Base-by-base conservation (phyloP, 2,888 invertebrate species). In the Shargacucullia verbasci region DNA sequence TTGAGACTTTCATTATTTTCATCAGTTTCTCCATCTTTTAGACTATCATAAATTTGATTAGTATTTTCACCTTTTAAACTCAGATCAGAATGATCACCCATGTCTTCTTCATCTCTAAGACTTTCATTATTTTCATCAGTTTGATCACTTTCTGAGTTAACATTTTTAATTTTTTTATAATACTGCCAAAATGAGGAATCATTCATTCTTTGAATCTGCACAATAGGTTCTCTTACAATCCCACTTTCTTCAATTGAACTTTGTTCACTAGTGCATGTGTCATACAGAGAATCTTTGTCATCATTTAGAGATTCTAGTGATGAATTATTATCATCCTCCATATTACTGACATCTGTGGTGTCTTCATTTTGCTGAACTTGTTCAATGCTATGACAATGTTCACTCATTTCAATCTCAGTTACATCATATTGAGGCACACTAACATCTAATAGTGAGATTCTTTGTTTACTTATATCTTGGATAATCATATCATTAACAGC, bases 231-330 rank as follows among this genome's bases (percentile, higher is more conserved):
- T 69, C 70, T 83, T 3, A 45, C 10, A 35, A 49, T 10, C 49
- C 38, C 45, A 43, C 50, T 29, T 60, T 48, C 57, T 57, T 57
- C 55, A 70, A 47, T 43, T 53, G 62, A 69, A 65, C 73, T 68
- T 79, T 76, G 70, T 11, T 86, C 86, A 82, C 87, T 89, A 57
- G 83, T 79, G 69, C 92, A 92, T 56, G 91, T 90, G 59, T 91
- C 87, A 86, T 91, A 92, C 41, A 82, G 64, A 31, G 90, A 90
- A 70, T 82, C 77, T 61, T 69, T 79, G 25, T 85, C 81, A 38
- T 61, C 47, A 59, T 60, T 64, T 62, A 75, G 48, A 39, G 66
- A 76, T 1, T 52, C 39, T 40, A 14, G 10, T 43, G 49, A 47
- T 35, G 40, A 43, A 39, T 56, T 41, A 35, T 25, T 43, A 27